These are phyloP conservation scores for Pantherophis vulpinus DNA, from an alignment of 2,797 vertebrate genomes.

Conservation along the genomic window DNA sequence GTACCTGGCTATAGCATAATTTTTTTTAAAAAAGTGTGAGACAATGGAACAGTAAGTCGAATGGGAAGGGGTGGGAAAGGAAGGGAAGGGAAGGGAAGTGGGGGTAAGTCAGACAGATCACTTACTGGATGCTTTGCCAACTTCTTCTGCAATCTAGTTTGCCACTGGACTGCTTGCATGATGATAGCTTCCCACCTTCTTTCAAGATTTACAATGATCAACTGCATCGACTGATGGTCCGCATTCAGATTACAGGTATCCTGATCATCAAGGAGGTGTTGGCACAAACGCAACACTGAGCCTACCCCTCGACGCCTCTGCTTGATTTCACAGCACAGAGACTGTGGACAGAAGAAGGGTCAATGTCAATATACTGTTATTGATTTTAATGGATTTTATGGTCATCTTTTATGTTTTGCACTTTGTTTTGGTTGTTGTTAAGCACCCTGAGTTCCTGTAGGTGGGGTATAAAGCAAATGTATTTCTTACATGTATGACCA, in stretches of 20 bases:
- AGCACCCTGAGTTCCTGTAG: neutral
- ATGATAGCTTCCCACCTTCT: conserved; percentile 97
- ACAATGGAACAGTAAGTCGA: conserved; percentile 1
- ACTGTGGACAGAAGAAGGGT: conserved; percentile 70
- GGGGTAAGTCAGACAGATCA: conserved; percentile 32
- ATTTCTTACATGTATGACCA: neutral
- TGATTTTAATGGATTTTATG: neutral
- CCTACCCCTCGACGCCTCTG: conserved; percentile 85
- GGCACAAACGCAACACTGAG: conserved; percentile 89
- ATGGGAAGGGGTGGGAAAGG: conserved; percentile 2
- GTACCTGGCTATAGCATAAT: conserved; percentile 1
- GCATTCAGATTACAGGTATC: conserved; percentile 77
- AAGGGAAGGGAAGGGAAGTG: conserved; percentile 5
- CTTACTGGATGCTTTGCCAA: conserved; percentile 83
- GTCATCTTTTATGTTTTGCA: neutral
- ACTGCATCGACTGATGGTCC: conserved; percentile 85
- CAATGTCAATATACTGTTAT: conserved; percentile 16
- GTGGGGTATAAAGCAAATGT: neutral
- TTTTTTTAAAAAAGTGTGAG: neutral
- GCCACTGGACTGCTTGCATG: conserved; percentile 98
- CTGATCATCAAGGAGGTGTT: conserved; percentile 88
- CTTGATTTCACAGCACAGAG: conserved; percentile 87
- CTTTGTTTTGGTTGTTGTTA: neutral
- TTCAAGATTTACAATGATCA: conserved; percentile 94
- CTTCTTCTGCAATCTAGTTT: conserved; percentile 83